phyloP scores from a whole-genome alignment of 2,888 invertebrate species.

The Lydus trimaculatus region DNA sequence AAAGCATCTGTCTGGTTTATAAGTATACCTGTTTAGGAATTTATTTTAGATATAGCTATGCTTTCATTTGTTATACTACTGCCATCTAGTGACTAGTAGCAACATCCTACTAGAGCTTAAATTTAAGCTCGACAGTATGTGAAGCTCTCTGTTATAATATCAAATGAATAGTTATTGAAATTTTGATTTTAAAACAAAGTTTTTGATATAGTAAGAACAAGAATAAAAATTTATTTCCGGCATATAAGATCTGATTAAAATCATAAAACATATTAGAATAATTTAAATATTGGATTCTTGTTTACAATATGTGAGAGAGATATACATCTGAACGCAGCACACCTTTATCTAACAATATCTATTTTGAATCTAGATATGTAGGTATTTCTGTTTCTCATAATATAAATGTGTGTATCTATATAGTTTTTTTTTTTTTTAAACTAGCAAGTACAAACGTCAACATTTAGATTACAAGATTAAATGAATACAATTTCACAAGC shows the following conservation, averaged over 20 bases:
- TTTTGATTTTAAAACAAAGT: background rate
- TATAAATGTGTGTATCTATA: background rate
- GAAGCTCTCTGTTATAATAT: background rate
- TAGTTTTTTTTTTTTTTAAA: conserved; percentile 17
- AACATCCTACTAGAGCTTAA: background rate
- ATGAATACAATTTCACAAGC: conserved; percentile 36
- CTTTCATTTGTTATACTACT: background rate
- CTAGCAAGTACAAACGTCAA: conserved; percentile 21
- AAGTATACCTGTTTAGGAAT: too few relatives aligned
- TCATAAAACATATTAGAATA: background rate
- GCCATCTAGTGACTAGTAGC: background rate
- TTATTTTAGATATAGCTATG: background rate
- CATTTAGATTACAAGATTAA: conserved; percentile 37
- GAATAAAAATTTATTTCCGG: background rate
- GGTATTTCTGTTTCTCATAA: background rate
- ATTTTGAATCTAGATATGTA: background rate
- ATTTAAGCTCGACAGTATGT: background rate
- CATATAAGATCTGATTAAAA: background rate
- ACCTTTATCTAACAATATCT: conserved; percentile 25
- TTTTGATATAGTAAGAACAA: background rate
- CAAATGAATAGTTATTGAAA: background rate
- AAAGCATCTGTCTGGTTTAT: too few relatives aligned
- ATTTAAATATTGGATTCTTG: conserved; percentile 4
- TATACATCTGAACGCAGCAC: conserved; percentile 9
- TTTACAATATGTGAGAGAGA: background rate